phyloP scores from a whole-genome alignment of 2,888 invertebrate genomes.

The Eudasyphora cyanicolor region DNA sequence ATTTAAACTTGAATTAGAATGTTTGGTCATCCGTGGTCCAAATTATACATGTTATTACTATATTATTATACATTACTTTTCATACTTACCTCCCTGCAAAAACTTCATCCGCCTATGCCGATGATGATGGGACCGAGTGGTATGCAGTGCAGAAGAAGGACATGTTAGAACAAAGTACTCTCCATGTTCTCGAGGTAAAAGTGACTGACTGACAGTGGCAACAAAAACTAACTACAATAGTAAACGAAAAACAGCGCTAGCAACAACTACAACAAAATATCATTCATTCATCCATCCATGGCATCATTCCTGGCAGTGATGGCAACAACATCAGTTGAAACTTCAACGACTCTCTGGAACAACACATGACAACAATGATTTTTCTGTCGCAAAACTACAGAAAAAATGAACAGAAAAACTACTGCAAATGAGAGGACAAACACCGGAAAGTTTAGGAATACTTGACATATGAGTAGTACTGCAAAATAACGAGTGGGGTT shows the following conservation, averaged over 20 bases:
- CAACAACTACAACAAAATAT: conserved; percentile 26
- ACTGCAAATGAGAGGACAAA: conserved; percentile 25
- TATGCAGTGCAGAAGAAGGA: conserved; percentile 10
- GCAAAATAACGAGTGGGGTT: conserved; percentile 42
- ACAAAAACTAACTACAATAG: conserved; percentile 61
- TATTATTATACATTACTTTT: too few species aligned
- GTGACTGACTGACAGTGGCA: conserved; percentile 63
- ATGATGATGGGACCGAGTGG: not conserved
- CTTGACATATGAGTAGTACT: conserved; percentile 65
- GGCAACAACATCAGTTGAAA: conserved; percentile 24
- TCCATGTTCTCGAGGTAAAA: conserved; percentile 59
- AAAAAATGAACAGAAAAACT: conserved; percentile 30
- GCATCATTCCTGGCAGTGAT: conserved; percentile 22
- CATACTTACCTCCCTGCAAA: not conserved
- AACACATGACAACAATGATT: conserved; percentile 58
- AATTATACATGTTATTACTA: too few species aligned
- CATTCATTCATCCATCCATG: conserved; percentile 8
- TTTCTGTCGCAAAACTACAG: conserved; percentile 32
- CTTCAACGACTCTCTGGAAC: conserved; percentile 51
- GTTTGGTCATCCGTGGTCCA: too few species aligned
- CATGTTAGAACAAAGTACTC: conserved; percentile 58
- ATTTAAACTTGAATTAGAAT: too few species aligned
- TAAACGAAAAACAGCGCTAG: conserved; percentile 17
- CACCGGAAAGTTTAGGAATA: conserved; percentile 64
- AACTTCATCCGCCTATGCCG: not conserved